Evolutionary conservation across 1,140 invertebrate species (phyloP), one percentile per base, ranked within the genome.

Genomic region (Saxidomus purpurata): DNA sequence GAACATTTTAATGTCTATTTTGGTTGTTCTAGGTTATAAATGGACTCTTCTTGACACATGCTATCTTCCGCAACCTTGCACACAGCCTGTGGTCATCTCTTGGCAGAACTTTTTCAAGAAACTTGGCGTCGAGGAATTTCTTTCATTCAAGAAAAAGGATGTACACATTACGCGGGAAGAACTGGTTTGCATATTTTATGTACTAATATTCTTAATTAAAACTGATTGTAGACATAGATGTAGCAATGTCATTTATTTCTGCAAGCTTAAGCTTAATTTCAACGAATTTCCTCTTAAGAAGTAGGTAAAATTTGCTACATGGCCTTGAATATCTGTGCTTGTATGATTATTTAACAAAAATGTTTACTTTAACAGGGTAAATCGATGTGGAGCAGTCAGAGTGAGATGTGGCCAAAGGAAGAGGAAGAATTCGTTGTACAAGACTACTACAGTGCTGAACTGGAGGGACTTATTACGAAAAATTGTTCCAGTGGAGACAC

Each of bases 31-130:
- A 95, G 95, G 94, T 25, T 94, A 94, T 90, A 91, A 95, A 36
- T 95, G 95, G 95, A 90, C 90, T 15, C 67, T 94, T 25, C 55
- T 95, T 59, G 91, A 93, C 71, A 38, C 71, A 71, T 87, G 90
- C 31, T 95, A 95, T 76, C 84, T 95, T n/a, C 85, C 90, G 1
- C 59, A 59, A 9, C 61, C 40, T 11, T 79, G 76, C 34, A 90
- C 71, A 15, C 74, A 71, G 0, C 15, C 63, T 6, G 90, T 91
- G 4, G 59, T 89, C 36, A 84, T 82, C 19, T 67, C 71, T 3
- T 95, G 95, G 95, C 91, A 91, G 28, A 88, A 92, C 13, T 95
- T 95, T 87, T 93, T 95, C 81, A 43, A 71, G 3, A 92, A 94
- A 79, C 92, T 95, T 34, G 93, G 94, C 0, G 93, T 95, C 34